Evolutionary conservation across 2,888 invertebrate species (phyloP).

Genomic region (Patella pellucida): DNA sequence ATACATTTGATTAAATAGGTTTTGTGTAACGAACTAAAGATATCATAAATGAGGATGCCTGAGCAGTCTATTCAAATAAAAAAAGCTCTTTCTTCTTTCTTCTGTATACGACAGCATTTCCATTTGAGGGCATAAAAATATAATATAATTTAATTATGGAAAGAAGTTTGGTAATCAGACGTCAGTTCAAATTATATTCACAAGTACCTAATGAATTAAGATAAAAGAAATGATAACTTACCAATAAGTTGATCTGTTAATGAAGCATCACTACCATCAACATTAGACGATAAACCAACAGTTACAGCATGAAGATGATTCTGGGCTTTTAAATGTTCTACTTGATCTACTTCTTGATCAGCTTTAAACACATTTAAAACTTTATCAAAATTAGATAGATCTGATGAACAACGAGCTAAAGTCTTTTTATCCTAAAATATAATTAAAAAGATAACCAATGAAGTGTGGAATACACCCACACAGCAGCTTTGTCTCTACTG

Average conservation of each 20-base stretch:
- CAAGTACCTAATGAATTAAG: no score
- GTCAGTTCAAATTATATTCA: background rate
- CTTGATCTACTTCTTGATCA: slow-evolving; percentile 78
- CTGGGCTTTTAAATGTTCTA: slow-evolving; percentile 81
- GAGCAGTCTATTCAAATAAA: no score
- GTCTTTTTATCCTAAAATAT: slow-evolving; percentile 73
- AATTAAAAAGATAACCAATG: no score
- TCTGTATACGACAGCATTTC: no score
- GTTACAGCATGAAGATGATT: slow-evolving; percentile 86
- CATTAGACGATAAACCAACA: slow-evolving; percentile 84
- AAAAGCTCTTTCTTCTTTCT: no score
- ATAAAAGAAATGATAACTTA: slow-evolving; percentile 64
- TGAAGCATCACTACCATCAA: slow-evolving; percentile 82
- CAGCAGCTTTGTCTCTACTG: no score
- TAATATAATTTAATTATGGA: background rate
- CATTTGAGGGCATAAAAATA: background rate
- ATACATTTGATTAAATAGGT: no score
- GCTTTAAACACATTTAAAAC: slow-evolving; percentile 80
- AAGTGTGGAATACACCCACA: no score
- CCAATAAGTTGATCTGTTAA: slow-evolving; percentile 91
- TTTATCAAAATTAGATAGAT: slow-evolving; percentile 72
- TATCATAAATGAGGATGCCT: no score
- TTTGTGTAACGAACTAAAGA: no score
- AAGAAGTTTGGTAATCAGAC: background rate
- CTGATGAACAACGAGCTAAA: slow-evolving; percentile 76